These are phyloP conservation scores for Notarius quadriscutis DNA, from an alignment of 2,113 vertebrate species.

Conservation along the genomic window DNA sequence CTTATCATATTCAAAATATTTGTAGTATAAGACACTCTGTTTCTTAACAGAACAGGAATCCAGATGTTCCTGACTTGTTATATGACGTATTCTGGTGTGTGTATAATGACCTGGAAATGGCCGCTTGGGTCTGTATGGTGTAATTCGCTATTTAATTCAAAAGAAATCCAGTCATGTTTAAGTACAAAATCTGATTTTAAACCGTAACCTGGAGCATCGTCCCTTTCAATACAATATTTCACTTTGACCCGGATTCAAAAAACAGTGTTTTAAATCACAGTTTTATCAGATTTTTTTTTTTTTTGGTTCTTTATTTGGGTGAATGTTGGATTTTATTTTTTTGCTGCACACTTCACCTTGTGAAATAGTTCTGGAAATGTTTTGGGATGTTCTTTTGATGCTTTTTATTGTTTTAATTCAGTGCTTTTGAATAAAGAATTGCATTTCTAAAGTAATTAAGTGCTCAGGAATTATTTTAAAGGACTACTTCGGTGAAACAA, in stretches of 20 bases:
- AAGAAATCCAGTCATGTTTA: neutral
- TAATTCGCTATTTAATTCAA: constrained; percentile 15
- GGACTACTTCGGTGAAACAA: neutral
- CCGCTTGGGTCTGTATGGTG: neutral
- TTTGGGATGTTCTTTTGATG: constrained; percentile 22
- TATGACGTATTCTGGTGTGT: neutral
- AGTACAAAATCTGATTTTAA: constrained; percentile 6
- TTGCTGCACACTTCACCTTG: constrained; percentile 3
- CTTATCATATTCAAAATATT: neutral
- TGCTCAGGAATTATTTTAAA: neutral
- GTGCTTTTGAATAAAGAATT: constrained; percentile 33
- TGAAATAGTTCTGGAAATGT: neutral
- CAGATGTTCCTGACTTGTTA: neutral
- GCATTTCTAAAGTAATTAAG: neutral
- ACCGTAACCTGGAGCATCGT: neutral
- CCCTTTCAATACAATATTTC: neutral
- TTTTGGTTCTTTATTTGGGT: neutral
- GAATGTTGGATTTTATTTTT: neutral
- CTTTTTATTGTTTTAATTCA: constrained; percentile 33
- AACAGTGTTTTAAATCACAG: constrained; percentile 38
- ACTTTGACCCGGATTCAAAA: constrained; percentile 26
- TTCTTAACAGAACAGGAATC: neutral
- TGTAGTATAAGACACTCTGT: neutral
- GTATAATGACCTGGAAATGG: neutral
- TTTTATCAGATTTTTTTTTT: constrained; percentile 4